Base-by-base conservation (phyloP, 2,888 invertebrate species). In the Atethmia centrago region DNA sequence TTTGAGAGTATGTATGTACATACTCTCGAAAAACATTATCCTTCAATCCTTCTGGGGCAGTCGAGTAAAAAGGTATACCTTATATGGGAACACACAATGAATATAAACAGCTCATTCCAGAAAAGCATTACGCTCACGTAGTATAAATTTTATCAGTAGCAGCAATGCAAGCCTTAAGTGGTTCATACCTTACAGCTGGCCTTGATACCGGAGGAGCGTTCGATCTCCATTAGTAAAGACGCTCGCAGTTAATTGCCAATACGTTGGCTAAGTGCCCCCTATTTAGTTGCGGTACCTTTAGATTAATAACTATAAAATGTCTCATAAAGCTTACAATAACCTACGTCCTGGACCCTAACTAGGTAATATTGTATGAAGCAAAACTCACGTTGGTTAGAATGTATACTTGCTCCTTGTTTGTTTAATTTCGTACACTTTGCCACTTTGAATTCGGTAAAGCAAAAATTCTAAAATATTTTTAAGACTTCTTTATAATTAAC, bases 161-260 rank as follows among this genome's bases (percentile, higher is more conserved):
- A 77, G 80, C 71, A 82, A 59, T 71, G 80, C 71, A 82, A 49
- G 63, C 66, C 31, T 67, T 82, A 79, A 85, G 79, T 79, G 79
- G 77, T 75, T 85, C 87, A 87, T 88, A 88, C 85, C 87, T 88
- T 85, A 88, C 83, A 83, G 72, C 77, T 78, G 75, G 77, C 80
- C 79, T 82, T 84, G 80, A 87, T 83, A 84, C 73, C 76, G 40
- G 63, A 77, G 79, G 73, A 86, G 75, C 90, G 89, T 91, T 93
- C 92, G 86, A 90, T 93, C 90, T 93, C 92, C 93, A 93, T 93
- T 93, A 93, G 84, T 87, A 80, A 89, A 92, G 92, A 89, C 89
- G 92, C 88, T 90, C 79, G 83, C 80, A 86, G 84, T 86, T 93
- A 93, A 94, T 94, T 93, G 94, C 92, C 94, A 94, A 94, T 94